phyloP scores from a whole-genome alignment of 2,888 invertebrate species.

The Plemyria rubiginata region DNA sequence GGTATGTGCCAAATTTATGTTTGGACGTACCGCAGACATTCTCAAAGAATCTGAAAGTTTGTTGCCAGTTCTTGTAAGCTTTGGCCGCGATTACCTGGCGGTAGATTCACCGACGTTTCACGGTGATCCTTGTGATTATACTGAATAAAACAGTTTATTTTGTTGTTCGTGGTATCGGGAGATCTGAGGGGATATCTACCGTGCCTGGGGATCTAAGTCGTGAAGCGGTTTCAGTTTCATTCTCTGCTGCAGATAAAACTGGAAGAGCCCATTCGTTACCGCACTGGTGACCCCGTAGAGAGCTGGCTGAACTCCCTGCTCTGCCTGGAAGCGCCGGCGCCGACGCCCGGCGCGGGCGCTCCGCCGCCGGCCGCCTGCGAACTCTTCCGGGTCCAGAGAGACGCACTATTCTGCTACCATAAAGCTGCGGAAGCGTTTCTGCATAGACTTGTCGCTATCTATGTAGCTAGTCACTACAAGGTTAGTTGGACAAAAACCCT shows the following conservation, averaged over 20 bases:
- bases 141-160: too few species aligned
- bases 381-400: constrained; percentile 92
- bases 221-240: too few species aligned
- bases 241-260: constrained; percentile 86
- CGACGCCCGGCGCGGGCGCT: constrained; percentile 90
- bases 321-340: constrained; percentile 93
- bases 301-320: constrained; percentile 95
- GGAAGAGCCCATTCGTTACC: constrained; percentile 98
- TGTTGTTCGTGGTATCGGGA: too few species aligned
- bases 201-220: too few species aligned
- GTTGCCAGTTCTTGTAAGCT: too few species aligned
- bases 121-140: too few species aligned
- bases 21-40: too few species aligned
- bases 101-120: too few species aligned
- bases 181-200: too few species aligned
- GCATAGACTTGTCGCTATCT: constrained; percentile 95
- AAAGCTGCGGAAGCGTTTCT: constrained; percentile 96
- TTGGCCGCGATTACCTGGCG: too few species aligned
- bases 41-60: too few species aligned
- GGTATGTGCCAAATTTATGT: too few species aligned
- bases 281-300: constrained; percentile 93
- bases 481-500: constrained; percentile 64
- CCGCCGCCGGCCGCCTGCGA: constrained; percentile 96
- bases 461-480: constrained; percentile 99
- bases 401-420: constrained; percentile 98